Percentiles rank a stretch among this genome's conserved stretches.
These are phyloP conservation scores for Drosophila busckii DNA, from an alignment of 1,140 invertebrate species.

Conservation along the genomic window DNA sequence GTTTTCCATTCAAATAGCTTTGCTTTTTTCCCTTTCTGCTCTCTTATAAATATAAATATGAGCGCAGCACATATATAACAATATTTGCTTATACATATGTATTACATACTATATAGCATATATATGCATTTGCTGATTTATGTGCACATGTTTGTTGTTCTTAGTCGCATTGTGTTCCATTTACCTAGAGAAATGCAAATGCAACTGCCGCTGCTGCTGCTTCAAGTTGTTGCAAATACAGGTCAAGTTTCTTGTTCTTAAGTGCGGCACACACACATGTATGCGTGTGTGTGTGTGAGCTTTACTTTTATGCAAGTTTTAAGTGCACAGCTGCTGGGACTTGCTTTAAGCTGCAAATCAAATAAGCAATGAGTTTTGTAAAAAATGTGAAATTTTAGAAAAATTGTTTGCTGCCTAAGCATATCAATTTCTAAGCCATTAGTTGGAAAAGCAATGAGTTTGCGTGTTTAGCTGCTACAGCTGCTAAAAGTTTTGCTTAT, in stretches of 20 bases:
- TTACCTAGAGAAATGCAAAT: conserved; percentile 52
- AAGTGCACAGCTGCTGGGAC: no score
- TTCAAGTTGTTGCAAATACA: conserved; percentile 33
- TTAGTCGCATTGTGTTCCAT: conserved; percentile 43
- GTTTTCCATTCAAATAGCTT: conserved; percentile 59
- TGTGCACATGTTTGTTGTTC: conserved; percentile 24
- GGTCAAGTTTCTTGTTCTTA: conserved; percentile 44
- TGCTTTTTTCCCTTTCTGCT: conserved; percentile 40
- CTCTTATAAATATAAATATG: conserved; percentile 43
- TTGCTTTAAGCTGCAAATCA: no score
- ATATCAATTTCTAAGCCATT: no score
- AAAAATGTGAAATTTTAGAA: no score
- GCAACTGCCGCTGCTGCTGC: conserved; percentile 19
- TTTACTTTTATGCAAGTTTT: conserved; percentile 2
- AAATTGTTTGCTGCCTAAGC: no score
- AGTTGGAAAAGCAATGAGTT: no score
- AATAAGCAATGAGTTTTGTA: no score
- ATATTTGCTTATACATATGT: not conserved
- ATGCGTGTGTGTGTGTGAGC: not conserved
- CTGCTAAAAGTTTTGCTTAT: no score
- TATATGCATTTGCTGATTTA: conserved; percentile 35
- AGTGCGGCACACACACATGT: no score
- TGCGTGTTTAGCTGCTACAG: no score
- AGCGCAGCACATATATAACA: conserved; percentile 14
- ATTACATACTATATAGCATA: conserved; percentile 3